Percentiles rank a stretch among this genome's conserved stretches.
phyloP scores from a whole-genome alignment of 2,113 vertebrate genomes.

The Malurus elegans region DNA sequence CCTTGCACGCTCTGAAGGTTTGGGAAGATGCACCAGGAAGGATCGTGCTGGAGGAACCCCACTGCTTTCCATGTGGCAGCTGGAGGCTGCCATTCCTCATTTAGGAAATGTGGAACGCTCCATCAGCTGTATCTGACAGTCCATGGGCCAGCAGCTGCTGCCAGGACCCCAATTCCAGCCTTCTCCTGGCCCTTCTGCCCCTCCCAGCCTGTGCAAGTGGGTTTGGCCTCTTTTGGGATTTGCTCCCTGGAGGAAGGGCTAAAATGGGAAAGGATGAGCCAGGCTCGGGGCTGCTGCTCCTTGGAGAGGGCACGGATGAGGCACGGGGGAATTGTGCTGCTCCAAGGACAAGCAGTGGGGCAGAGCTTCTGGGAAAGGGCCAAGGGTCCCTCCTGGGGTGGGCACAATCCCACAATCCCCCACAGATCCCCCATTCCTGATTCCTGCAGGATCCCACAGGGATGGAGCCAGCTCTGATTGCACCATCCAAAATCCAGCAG shows the following conservation, averaged over 20 bases:
- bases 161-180: not conserved
- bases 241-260: not conserved
- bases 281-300: not conserved
- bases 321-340: not conserved
- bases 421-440: not conserved
- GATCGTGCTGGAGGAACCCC: accelerated
- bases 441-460: accelerated
- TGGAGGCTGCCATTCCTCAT: not conserved
- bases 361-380: not conserved
- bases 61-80: not conserved
- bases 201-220: accelerated
- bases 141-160: not conserved
- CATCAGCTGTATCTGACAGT: not conserved
- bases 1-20: not conserved
- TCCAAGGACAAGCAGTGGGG: not conserved
- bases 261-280: not conserved
- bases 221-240: not conserved
- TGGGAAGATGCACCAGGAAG: not conserved
- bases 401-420: not conserved
- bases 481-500: accelerated
- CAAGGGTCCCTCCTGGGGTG: not conserved
- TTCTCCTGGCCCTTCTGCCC: not conserved
- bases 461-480: not conserved
- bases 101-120: not conserved
- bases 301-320: accelerated